phyloP scores from a whole-genome alignment of 2,113 vertebrate species.

The Emydura subglobosa region DNA sequence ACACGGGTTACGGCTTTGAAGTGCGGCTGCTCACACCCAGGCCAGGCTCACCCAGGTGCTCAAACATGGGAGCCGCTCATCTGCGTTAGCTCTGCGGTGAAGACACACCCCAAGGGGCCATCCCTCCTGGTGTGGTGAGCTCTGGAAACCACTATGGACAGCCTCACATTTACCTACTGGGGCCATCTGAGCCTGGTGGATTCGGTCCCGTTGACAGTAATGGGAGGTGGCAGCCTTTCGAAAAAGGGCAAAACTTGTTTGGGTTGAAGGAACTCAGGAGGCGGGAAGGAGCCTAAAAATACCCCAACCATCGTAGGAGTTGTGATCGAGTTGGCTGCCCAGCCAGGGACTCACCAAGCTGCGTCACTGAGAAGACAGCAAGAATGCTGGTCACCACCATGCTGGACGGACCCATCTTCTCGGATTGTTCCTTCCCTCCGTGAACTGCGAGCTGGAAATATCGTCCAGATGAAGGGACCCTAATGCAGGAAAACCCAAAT shows the following conservation, averaged over 20 bases:
- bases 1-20: background rate
- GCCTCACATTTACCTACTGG: background rate
- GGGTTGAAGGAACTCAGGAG: background rate
- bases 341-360: constrained; percentile 58
- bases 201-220: background rate
- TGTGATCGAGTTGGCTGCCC: background rate
- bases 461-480: background rate
- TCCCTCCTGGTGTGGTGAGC: background rate
- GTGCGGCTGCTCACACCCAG: background rate
- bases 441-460: background rate
- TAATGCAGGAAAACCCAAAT: constrained; percentile 29
- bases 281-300: background rate
- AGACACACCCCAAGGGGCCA: background rate
- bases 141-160: no score
- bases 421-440: accelerated
- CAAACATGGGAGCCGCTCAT: background rate
- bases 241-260: background rate
- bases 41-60: background rate
- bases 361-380: background rate
- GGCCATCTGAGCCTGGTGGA: background rate
- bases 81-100: background rate
- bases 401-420: accelerated
- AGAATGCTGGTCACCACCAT: accelerated
- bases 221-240: background rate
- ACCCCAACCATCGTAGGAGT: background rate